phyloP scores from a whole-genome alignment of 1,140 invertebrate species.

The Sweltsa coloradensis region DNA sequence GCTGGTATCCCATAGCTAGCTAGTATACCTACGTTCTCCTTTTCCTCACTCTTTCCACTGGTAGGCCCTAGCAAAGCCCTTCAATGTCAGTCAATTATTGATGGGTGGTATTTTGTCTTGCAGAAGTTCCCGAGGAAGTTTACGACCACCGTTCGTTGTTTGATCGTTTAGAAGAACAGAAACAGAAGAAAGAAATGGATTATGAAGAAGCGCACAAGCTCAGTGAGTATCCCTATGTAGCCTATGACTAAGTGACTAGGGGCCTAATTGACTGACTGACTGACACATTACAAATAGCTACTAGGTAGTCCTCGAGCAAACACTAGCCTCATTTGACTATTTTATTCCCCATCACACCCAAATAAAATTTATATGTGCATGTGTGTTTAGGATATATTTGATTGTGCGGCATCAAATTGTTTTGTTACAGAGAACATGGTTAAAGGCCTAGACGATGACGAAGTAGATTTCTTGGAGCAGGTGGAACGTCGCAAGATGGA shows the following conservation, averaged over 20 bases:
- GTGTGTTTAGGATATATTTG: too few relatives aligned
- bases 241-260: too few relatives aligned
- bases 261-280: too few relatives aligned
- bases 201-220: constrained; percentile 90
- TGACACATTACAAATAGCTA: too few relatives aligned
- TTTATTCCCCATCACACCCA: too few relatives aligned
- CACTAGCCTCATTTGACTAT: too few relatives aligned
- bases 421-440: constrained; percentile 69
- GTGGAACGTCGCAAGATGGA: constrained; percentile 76
- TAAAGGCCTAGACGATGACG: constrained; percentile 87
- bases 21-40: constrained; percentile 6
- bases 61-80: constrained; percentile 14
- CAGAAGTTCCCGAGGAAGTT: constrained; percentile 75
- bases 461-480: constrained; percentile 83
- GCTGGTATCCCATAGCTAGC: constrained; percentile 1
- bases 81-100: constrained; percentile 7
- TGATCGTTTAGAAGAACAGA: constrained; percentile 83
- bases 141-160: constrained; percentile 70
- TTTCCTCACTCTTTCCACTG: constrained; percentile 3
- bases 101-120: constrained; percentile 20
- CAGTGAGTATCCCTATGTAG: too few relatives aligned
- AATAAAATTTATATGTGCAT: too few relatives aligned
- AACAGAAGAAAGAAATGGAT: constrained; percentile 79
- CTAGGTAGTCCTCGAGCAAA: too few relatives aligned
- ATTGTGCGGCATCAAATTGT: background rate